Percentiles rank a stretch among this genome's conserved stretches.
Conservation (phyloP, 2,888 invertebrate species). For the Synanthedon vespiformis region DNA sequence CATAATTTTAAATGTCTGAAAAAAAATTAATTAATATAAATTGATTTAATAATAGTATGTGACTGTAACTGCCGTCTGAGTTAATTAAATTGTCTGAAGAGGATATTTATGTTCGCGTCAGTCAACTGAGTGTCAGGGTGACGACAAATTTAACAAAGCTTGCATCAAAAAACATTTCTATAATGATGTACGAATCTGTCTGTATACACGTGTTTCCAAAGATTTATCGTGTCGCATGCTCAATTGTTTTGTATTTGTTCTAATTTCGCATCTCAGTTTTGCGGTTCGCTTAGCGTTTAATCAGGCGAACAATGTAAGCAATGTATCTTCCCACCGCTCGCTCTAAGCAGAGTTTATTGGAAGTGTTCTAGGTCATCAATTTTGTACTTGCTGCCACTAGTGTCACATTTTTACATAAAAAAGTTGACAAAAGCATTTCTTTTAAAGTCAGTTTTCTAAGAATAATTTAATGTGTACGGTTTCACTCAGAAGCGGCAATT, state of each 20-base stretch:
- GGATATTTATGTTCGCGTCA: slow-evolving; percentile 55
- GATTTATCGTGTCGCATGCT: slow-evolving; percentile 41
- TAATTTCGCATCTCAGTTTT: slow-evolving; percentile 17
- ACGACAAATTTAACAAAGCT: slow-evolving; percentile 64
- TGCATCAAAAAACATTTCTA: slow-evolving; percentile 28
- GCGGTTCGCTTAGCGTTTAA: slow-evolving; percentile 12
- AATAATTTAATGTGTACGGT: too few relatives aligned
- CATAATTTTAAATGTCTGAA: too few relatives aligned
- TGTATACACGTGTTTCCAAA: slow-evolving; percentile 26
- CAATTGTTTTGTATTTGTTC: slow-evolving; percentile 29
- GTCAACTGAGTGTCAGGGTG: slow-evolving; percentile 37
- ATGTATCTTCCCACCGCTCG: background rate
- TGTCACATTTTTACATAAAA: too few relatives aligned
- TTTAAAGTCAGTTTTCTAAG: too few relatives aligned
- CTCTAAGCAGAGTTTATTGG: too few relatives aligned
- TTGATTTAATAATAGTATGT: background rate
- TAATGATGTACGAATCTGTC: slow-evolving; percentile 64
- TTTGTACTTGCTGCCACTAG: too few relatives aligned
- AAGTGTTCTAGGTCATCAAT: too few relatives aligned
- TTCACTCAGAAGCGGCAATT: too few relatives aligned
- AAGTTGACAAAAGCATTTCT: too few relatives aligned
- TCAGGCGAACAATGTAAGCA: background rate
- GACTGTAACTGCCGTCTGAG: background rate
- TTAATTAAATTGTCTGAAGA: slow-evolving; percentile 26
- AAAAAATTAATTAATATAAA: background rate